Evolutionary conservation across 2,888 invertebrate species (phyloP), one percentile per base, ranked within the genome.

Genomic region (Branchipolynoe longqiensis): DNA sequence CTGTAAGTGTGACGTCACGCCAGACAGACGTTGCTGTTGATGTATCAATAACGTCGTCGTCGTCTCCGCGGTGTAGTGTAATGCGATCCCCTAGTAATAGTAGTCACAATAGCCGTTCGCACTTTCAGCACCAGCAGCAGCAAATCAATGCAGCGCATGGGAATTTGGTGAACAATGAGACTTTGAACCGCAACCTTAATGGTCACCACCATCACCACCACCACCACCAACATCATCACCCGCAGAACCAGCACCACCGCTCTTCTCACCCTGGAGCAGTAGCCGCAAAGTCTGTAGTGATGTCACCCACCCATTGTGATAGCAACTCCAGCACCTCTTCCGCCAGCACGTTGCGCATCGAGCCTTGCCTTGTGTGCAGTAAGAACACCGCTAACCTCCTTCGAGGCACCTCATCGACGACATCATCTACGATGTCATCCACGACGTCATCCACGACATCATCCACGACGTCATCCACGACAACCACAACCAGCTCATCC

Each of bases 351-450:
- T 38, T 69, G 69, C 14, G 28, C 31, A 78, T 78, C 22, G 78
- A 78, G 48, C 1, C 78, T 1, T 78, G 78, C 31, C n/a, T 78
- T 25, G 78, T 78, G 54, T 78, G 78, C 31, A 78, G 25, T 41
- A 78, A 78, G 78, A 78, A 78, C 31, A 48, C 41, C 31, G 78
- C 41, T 41, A 78, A 78, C 48, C 25, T 78, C 48, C n/a, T n/a
- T n/a, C n/a, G n/a, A n/a, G n/a, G n/a, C n/a, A n/a, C n/a, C n/a
- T n/a, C n/a, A n/a, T n/a, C n/a, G n/a, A n/a, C n/a, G n/a, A n/a
- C n/a, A n/a, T n/a, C n/a, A n/a, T n/a, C n/a, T n/a, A n/a, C n/a
- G n/a, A n/a, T n/a, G n/a, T n/a, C n/a, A n/a, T n/a, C n/a, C n/a
- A n/a, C n/a, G n/a, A n/a, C n/a, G n/a, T n/a, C n/a, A n/a, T n/a